These are phyloP conservation scores for Lota lota DNA, from an alignment of 2,113 vertebrate genomes.

Conservation along the genomic window DNA sequence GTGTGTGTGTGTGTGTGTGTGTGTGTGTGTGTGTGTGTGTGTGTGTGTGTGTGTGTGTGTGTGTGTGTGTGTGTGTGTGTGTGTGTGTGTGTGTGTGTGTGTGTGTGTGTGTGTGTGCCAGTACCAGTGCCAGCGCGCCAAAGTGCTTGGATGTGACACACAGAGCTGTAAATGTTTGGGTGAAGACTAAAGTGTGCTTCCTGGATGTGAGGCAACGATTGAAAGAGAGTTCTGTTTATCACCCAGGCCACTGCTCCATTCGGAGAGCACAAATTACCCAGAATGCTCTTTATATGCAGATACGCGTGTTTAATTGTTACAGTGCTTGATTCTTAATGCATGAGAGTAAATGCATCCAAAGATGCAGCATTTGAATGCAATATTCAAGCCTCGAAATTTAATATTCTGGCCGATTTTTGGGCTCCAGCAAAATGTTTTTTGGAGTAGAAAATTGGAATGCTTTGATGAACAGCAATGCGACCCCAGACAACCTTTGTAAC, in stretches of 20 bases:
- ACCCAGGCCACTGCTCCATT: conserved; percentile 9
- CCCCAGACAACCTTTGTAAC: conserved; percentile 36
- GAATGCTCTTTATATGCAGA: conserved; percentile 53
- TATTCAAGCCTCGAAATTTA: conserved; percentile 67
- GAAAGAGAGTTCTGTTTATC: conserved; percentile 1
- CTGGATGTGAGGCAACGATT: background rate
- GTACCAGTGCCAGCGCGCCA: no score
- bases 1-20: no score
- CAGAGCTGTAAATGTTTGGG: no score
- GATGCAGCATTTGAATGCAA: conserved; percentile 64
- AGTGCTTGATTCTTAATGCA: conserved; percentile 49
- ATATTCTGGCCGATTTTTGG: conserved; percentile 67
- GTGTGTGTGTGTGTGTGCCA: no score
- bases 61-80: no score
- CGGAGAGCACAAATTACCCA: conserved; percentile 23
- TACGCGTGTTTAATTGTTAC: conserved; percentile 57
- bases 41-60: no score
- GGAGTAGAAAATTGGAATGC: conserved; percentile 53
- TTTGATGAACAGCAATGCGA: conserved; percentile 17
- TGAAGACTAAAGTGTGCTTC: no score
- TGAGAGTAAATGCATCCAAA: conserved; percentile 53
- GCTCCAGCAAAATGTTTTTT: conserved; percentile 23
- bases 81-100: no score
- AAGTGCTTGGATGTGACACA: no score
- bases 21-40: no score